Evolutionary conservation across 1,140 invertebrate genomes (phyloP), one percentile per base, ranked within the genome.

Genomic region (Vanessa atalanta): DNA sequence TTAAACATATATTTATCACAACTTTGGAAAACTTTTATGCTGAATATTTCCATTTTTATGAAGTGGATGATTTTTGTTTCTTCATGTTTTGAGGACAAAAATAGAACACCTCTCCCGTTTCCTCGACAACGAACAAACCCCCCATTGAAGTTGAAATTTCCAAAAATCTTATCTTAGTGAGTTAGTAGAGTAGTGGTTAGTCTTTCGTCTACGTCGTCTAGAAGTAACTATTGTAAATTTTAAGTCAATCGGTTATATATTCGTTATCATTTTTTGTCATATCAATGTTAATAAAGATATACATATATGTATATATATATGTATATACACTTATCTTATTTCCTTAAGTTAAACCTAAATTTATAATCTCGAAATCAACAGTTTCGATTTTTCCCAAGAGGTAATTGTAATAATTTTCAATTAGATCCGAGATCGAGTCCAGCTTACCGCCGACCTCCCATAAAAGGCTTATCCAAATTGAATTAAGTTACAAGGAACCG

Each of bases 391-490:
- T 68, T 55, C 31, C 11, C 26, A 13, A 14, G 31, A 57, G 23
- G 53, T 68, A 57, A 51, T 57, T 57, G 66, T 57, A 68, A 68
- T 68, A 68, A 68, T 47, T 68, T 48, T 57, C 51, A 68, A 68
- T 68, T 68, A 68, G 51, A n/a, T 57, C 66, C 51, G 15, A 68
- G 50, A 68, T 57, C 51, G 51, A 26, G 53, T 16, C 23, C 66
- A 47, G 66, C 47, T 55, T 47, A 15, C 66, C 66, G 50, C 16
- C 47, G 48, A 55, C 23, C 23, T 26, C 23, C 51, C 66, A 50
- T 68, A 57, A 68, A 53, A 55, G 66, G 66, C 51, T 55, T 68
- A 55, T 57, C 37, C 66, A 68, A 68, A 68, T 68, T 68, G 66
- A 68, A 68, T 68, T 68, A 53, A 51, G 65, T 51, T 3, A 14